Evolutionary conservation across 2,888 invertebrate genomes (phyloP).

Genomic region (Drosophila kanekoi): DNA sequence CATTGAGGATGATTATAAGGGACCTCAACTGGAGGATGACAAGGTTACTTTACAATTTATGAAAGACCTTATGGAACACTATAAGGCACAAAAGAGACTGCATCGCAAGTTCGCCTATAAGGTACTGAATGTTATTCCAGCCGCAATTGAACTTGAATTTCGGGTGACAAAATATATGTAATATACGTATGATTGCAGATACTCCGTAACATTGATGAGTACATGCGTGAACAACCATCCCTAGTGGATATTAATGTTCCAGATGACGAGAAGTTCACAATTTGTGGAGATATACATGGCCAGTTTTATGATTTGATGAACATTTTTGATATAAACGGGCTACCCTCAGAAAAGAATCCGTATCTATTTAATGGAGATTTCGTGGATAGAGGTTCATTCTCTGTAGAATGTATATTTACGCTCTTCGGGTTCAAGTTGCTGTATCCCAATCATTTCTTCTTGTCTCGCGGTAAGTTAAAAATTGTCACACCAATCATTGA

Average conservation of each 20-base stretch:
- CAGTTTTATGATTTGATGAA: constrained; percentile 99
- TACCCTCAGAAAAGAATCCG: constrained; percentile 96
- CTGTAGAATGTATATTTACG: constrained; percentile 99
- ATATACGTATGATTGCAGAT: constrained; percentile 88
- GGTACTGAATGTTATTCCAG: constrained; percentile 85
- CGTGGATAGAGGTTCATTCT: constrained; percentile 99
- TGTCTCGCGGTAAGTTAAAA: constrained; percentile 94
- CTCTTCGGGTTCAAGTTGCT: constrained; percentile 98
- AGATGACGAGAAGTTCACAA: constrained; percentile 96
- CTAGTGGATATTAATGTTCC: constrained; percentile 95
- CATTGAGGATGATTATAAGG: constrained; percentile 97
- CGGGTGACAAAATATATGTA: not conserved
- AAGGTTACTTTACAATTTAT: constrained; percentile 96
- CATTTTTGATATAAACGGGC: constrained; percentile 98
- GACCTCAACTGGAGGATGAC: constrained; percentile 94
- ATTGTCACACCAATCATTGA: not conserved
- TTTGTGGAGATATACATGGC: constrained; percentile 99
- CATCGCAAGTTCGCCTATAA: constrained; percentile 99
- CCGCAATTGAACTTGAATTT: not conserved
- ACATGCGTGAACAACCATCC: constrained; percentile 93
- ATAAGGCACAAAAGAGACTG: constrained; percentile 95
- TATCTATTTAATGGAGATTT: constrained; percentile 99
- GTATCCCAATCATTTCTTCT: constrained; percentile 97
- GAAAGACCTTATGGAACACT: constrained; percentile 94
- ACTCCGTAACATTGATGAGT: constrained; percentile 94